Evolutionary conservation across 2,888 invertebrate genomes (phyloP).

Genomic region (Mycogona germanica): DNA sequence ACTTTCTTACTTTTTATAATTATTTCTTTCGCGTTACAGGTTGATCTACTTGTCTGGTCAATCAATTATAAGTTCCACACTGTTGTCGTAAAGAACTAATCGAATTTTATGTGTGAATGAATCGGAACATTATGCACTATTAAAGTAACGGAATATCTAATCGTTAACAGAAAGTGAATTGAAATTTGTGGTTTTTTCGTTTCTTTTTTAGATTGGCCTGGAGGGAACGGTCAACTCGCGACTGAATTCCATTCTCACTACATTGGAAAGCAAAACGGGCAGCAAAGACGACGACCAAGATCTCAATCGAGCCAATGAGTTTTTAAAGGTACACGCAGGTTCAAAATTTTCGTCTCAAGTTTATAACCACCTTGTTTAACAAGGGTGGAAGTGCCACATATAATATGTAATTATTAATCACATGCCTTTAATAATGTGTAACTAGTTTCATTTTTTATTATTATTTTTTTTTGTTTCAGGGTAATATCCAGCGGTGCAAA

Average conservation of each 20-base stretch:
- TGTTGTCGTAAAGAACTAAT: not conserved
- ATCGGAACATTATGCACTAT: too few relatives aligned
- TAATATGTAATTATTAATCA: slow-evolving; percentile 7
- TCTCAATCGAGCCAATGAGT: slow-evolving; percentile 44
- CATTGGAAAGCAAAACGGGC: slow-evolving; percentile 29
- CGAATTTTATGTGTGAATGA: too few relatives aligned
- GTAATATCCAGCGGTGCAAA: slow-evolving; percentile 87
- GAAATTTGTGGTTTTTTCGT: not conserved
- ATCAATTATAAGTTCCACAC: too few relatives aligned
- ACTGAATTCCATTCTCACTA: slow-evolving; percentile 40
- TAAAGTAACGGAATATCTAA: not conserved
- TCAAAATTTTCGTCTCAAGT: not conserved
- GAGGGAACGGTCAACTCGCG: slow-evolving; percentile 44
- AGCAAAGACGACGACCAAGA: slow-evolving; percentile 34
- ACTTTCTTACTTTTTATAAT: too few relatives aligned
- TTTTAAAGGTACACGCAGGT: slow-evolving; percentile 44
- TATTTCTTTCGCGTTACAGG: too few relatives aligned
- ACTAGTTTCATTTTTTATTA: slow-evolving; percentile 20
- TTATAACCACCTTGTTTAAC: not conserved
- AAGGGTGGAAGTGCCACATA: not conserved
- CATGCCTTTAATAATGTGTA: slow-evolving; percentile 5
- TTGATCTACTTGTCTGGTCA: too few relatives aligned
- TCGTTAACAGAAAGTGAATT: not conserved
- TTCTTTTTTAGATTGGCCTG: slow-evolving; percentile 39
- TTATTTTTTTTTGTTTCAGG: slow-evolving; percentile 44